Percentiles rank a stretch among this genome's conserved stretches.
phyloP scores from a whole-genome alignment of 2,797 vertebrate species.

The Fratercula arctica region DNA sequence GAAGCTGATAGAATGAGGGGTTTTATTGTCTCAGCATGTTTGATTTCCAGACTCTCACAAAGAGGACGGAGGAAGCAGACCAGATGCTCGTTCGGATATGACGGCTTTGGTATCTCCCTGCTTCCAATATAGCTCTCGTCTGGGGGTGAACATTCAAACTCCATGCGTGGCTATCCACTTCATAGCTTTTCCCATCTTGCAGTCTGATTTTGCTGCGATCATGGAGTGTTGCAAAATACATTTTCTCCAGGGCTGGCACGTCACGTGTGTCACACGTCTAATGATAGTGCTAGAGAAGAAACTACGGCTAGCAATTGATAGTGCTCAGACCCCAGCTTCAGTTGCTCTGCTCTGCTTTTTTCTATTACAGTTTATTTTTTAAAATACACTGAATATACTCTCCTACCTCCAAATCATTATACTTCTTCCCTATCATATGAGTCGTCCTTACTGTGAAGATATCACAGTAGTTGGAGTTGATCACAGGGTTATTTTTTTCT shows the following conservation, averaged over 20 bases:
- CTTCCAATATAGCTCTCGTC: not conserved
- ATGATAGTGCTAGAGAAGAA: not conserved
- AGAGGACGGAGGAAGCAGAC: conserved; percentile 31
- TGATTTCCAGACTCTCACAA: conserved; percentile 20
- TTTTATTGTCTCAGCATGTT: conserved; percentile 49
- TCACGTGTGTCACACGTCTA: not conserved
- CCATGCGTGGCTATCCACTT: not conserved
- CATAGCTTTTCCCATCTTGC: not conserved
- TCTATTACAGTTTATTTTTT: not conserved
- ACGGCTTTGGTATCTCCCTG: not conserved
- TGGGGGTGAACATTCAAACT: not conserved
- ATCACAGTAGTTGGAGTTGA: not conserved
- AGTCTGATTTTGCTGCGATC: not conserved
- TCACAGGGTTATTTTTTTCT: not conserved
- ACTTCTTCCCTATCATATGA: not conserved
- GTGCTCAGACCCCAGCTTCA: not conserved
- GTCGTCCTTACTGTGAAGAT: not conserved
- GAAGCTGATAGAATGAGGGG: conserved; percentile 22
- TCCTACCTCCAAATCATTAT: not conserved
- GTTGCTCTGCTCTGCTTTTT: not conserved
- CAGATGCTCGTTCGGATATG: conserved; percentile 9
- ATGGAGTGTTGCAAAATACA: not conserved
- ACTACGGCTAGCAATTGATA: rapidly evolving
- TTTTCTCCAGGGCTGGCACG: not conserved
- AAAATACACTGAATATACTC: not conserved